Evolutionary conservation across 1,140 invertebrate species (phyloP).

Genomic region (Pseudachorutes palmiensis): DNA sequence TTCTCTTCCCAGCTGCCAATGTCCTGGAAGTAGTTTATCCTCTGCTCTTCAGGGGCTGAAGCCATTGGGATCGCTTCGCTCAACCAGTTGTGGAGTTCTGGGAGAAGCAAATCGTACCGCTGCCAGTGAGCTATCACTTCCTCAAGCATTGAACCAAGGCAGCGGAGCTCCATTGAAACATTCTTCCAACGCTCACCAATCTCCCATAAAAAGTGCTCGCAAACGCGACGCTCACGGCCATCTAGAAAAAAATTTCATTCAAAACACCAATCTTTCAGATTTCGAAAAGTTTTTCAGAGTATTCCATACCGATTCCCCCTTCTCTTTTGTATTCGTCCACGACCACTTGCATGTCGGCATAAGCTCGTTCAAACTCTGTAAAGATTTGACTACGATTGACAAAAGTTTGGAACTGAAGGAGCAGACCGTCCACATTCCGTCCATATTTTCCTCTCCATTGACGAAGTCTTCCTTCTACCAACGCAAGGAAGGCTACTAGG

Average conservation of each 20-base stretch:
- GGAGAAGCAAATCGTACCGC: conserved; percentile 62
- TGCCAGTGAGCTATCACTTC: conserved; percentile 83
- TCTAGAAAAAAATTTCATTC: conserved; percentile 45
- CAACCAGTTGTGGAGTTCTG: conserved; percentile 72
- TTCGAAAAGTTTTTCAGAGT: not conserved
- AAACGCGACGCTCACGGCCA: conserved; percentile 61
- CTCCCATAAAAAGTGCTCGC: conserved; percentile 77
- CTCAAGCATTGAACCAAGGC: conserved; percentile 77
- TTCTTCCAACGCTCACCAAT: conserved; percentile 79
- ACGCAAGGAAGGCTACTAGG: conserved; percentile 77
- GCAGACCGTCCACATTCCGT: conserved; percentile 64
- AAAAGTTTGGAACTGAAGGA: conserved; percentile 84
- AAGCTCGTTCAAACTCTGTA: conserved; percentile 88
- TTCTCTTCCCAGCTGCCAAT: conserved; percentile 82
- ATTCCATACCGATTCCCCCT: conserved; percentile 62
- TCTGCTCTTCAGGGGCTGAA: conserved; percentile 67
- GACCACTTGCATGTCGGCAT: conserved; percentile 80
- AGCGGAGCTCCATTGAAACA: conserved; percentile 79
- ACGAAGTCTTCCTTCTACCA: conserved; percentile 79
- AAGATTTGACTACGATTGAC: conserved; percentile 85
- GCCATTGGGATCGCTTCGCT: conserved; percentile 66
- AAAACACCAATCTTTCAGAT: not conserved
- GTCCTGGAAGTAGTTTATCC: conserved; percentile 68
- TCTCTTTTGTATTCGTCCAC: conserved; percentile 83
- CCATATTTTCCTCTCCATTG: conserved; percentile 85